phyloP scores from a whole-genome alignment of 2,888 invertebrate genomes.

The Chrysopilus asiliformis region DNA sequence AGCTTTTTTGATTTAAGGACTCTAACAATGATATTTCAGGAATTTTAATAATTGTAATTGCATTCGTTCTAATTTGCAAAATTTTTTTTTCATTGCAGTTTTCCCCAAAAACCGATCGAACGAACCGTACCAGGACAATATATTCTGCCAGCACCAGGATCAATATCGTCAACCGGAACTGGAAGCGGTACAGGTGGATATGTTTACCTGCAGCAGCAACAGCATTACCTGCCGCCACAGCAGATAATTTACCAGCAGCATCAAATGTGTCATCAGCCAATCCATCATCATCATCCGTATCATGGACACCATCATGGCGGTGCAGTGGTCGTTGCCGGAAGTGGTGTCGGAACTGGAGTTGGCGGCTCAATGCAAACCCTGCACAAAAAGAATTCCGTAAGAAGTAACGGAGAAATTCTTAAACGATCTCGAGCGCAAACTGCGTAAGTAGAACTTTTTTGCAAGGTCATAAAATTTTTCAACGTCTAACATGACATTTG shows the following conservation, averaged over 20 bases:
- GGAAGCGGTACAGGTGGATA: slow-evolving; percentile 26
- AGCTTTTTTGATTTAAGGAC: too few relatives aligned
- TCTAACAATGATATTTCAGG: too few relatives aligned
- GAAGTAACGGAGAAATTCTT: slow-evolving; percentile 48
- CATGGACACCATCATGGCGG: slow-evolving; percentile 33
- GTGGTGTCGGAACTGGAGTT: slow-evolving; percentile 20
- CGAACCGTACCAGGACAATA: slow-evolving; percentile 33
- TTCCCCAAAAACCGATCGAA: slow-evolving; percentile 36
- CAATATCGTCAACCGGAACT: slow-evolving; percentile 20
- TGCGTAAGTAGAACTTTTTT: slow-evolving; percentile 42
- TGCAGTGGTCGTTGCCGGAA: slow-evolving; percentile 33
- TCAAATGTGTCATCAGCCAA: slow-evolving; percentile 33
- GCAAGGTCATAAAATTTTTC: too few relatives aligned
- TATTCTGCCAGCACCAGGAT: slow-evolving; percentile 21
- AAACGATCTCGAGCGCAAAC: slow-evolving; percentile 53
- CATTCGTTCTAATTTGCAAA: slow-evolving; percentile 1
- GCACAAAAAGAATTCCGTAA: slow-evolving; percentile 50
- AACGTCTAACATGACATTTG: too few relatives aligned
- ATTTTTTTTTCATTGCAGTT: slow-evolving; percentile 23
- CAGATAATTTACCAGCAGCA: slow-evolving; percentile 11
- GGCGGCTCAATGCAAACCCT: slow-evolving; percentile 35
- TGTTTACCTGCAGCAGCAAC: slow-evolving; percentile 34
- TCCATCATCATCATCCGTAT: slow-evolving; percentile 24
- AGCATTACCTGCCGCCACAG: slow-evolving; percentile 21
- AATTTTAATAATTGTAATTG: too few relatives aligned